Evolutionary conservation across 2,113 vertebrate genomes (phyloP).

Genomic region (Peromyscus maniculatus): DNA sequence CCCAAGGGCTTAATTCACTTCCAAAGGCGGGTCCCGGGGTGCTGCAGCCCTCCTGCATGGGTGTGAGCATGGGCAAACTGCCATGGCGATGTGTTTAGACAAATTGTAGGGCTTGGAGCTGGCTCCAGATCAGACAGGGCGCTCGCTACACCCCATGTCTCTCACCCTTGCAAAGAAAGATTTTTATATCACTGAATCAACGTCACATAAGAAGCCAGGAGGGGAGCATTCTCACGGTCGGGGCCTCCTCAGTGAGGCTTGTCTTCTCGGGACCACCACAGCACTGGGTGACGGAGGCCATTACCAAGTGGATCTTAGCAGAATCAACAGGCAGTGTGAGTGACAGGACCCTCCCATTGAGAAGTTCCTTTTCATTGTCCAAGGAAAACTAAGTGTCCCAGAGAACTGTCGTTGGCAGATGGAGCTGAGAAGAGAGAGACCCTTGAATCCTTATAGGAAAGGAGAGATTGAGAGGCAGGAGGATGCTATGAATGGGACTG

Average conservation of each 20-base stretch:
- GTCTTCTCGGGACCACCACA: too few species aligned
- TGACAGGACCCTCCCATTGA: not conserved
- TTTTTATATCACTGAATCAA: not conserved
- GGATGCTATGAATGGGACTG: not conserved
- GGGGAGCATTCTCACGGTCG: not conserved
- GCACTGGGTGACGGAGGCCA: not conserved
- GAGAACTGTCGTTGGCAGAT: not conserved
- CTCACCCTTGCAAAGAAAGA: not conserved
- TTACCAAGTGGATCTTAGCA: not conserved
- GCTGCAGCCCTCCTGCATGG: accelerated
- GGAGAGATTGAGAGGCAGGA: not conserved
- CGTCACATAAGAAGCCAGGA: not conserved
- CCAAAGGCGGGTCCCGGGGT: not conserved
- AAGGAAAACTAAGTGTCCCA: not conserved
- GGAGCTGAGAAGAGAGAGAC: not conserved
- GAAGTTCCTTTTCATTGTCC: not conserved
- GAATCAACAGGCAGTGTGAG: not conserved
- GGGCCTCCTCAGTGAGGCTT: not conserved
- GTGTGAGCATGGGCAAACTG: not conserved
- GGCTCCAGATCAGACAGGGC: conserved; percentile 1
- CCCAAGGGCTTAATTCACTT: not conserved
- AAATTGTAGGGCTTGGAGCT: not conserved
- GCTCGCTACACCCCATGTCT: not conserved
- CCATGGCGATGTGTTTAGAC: not conserved
- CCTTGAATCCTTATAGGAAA: not conserved